These are phyloP conservation scores for Orthosia incerta DNA, from an alignment of 2,888 invertebrate species.

Conservation along the genomic window DNA sequence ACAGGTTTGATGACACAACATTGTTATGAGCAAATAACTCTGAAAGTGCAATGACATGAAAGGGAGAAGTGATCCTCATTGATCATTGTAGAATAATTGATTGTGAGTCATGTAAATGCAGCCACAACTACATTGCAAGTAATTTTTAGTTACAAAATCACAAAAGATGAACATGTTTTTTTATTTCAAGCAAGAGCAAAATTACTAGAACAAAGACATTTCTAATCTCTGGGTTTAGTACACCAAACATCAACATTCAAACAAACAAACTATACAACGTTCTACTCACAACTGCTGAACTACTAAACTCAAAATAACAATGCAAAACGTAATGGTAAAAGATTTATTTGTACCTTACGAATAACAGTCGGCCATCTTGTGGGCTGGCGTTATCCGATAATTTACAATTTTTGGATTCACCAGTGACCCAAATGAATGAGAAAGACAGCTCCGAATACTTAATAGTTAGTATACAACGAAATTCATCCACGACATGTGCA, in stretches of 20 bases:
- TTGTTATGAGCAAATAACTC: constrained; percentile 54
- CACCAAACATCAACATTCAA: constrained; percentile 54
- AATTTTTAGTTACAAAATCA: constrained; percentile 60
- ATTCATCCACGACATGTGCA: constrained; percentile 72
- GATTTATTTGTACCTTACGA: constrained; percentile 88
- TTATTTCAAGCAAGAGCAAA: constrained; percentile 70
- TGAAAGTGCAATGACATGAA: constrained; percentile 62
- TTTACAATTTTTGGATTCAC: constrained; percentile 81
- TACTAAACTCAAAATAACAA: constrained; percentile 67
- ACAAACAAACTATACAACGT: constrained; percentile 64
- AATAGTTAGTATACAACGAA: constrained; percentile 71
- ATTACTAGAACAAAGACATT: constrained; percentile 84
- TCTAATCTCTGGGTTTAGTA: constrained; percentile 46
- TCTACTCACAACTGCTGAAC: constrained; percentile 58
- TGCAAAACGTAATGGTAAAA: constrained; percentile 75
- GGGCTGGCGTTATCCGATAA: constrained; percentile 90
- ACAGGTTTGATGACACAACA: constrained; percentile 61
- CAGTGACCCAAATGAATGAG: constrained; percentile 76
- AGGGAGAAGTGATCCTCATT: constrained; percentile 42
- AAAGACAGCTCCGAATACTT: constrained; percentile 71
- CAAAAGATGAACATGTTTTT: constrained; percentile 68
- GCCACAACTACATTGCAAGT: constrained; percentile 34
- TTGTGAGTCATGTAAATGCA: constrained; percentile 17
- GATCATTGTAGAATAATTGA: constrained; percentile 26
- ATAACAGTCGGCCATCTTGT: constrained; percentile 91